Evolutionary conservation across 2,888 invertebrate species (phyloP), one percentile per base, ranked within the genome.

Genomic region (Parthenolecanium corni): DNA sequence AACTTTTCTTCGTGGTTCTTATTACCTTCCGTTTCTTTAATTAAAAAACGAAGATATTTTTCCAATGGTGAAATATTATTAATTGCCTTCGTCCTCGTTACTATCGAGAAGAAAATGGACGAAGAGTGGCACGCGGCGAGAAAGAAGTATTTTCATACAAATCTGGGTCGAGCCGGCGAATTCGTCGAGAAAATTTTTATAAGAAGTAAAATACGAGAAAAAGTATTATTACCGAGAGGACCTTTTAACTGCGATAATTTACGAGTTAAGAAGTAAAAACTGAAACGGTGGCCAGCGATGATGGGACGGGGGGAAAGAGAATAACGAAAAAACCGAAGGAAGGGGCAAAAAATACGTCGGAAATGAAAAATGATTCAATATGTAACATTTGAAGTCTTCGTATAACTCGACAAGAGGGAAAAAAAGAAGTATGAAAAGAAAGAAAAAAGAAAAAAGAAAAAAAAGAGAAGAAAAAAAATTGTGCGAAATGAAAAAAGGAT

Each of bases 361-460:
- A 46, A 40, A 56, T 56, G 56, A 56, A 56, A 56, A 46, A 56
- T 56, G 56, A 56, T 56, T 56, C 56, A 56, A 56, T 56, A 56
- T 56, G 56, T 56, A 56, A 23, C 56, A 56, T 56, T 56, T 40
- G 53, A 53, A 53, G 40, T 53, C 53, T 56, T 56, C 56, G 54
- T 25, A 56, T 25, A 44, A 21, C 44, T 11, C 11, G 12, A 20
- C 5, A 36, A 31, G 44, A 42, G 44, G 3, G 44, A 42, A 14
- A 42, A 14, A 42, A 18, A 42, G 14, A 18, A 12, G 14, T 3
- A 49, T 23, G 14, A 14, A 49, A 23, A 1, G 25, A 56, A n/a
- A 6, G 11, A 23, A 6, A 46, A 25, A 56, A 25, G 44, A 54
- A 54, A 23, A 54, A 24, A 42, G 44, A 44, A 56, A 56, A 42